Conservation (phyloP, 2,797 vertebrate species). For the Liparis tanakae region DNA sequence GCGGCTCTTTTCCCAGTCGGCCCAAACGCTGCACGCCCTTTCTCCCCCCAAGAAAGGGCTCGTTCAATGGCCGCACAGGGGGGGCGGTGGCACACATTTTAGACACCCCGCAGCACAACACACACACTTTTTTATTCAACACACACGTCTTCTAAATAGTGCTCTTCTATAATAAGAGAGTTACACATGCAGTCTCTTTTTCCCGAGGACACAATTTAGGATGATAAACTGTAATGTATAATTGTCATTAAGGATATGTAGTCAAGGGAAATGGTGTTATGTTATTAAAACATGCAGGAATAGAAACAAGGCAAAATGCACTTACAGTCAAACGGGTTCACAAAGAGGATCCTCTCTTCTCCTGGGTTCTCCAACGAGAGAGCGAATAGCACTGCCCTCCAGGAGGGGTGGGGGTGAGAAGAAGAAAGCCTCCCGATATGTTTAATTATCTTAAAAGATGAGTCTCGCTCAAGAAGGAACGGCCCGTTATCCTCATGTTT, state of each 20-base stretch:
- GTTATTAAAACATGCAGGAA: background rate
- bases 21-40: conserved; percentile 64
- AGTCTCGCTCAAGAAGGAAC: background rate
- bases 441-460: background rate
- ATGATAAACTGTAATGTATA: conserved; percentile 1
- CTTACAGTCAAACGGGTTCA: conserved; percentile 68
- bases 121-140: background rate
- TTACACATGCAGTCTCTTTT: conserved; percentile 17
- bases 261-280: background rate
- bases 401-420: background rate
- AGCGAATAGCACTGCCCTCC: conserved; percentile 26
- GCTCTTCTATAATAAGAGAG: background rate
- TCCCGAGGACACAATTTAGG: conserved; percentile 35
- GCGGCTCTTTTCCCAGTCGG: conserved; percentile 56
- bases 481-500: conserved; percentile 52
- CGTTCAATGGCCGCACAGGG: conserved; percentile 68
- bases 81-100: conserved; percentile 18
- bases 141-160: background rate
- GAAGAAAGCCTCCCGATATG: background rate
- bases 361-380: conserved; percentile 45
- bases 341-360: conserved; percentile 66
- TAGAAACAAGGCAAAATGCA: conserved; percentile 29
- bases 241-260: background rate
- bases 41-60: conserved; percentile 47
- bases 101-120: conserved; percentile 15